Evolutionary conservation across 92 coral and sea anemone genomes (phyloP), one percentile per base, ranked within the genome.

Genomic region (Actinostola sp.): DNA sequence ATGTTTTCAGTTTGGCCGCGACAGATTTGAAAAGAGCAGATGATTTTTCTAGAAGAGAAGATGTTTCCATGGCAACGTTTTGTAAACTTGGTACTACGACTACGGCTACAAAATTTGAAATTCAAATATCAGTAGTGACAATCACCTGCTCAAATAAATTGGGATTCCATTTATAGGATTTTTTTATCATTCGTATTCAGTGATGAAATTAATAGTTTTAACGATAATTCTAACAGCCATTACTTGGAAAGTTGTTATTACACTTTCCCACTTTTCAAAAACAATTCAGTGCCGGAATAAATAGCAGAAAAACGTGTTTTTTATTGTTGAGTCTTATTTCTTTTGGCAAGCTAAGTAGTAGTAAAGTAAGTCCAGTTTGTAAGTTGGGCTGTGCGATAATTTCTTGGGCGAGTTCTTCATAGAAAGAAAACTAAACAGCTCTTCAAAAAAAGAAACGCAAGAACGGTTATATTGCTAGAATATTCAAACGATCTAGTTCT

Each of bases 111-210:
- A 57, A 27, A 57, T 57, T 57, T 57, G 63, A 28, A 57, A 57
- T 3, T 57, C 63, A 27, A 57, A 57, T 57, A 19, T 53, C 29
- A 21, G 25, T 39, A 7, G 53, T 46, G 23, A 13, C 4, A 30
- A 12, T 57, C 63, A 57, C 63, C 63, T 57, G 63, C 63, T 9
- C 63, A 57, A 52, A 52, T 24, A 30, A 6, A 14, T 20, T 12
- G 11, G 39, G 19, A 57, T 27, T 27, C 3, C 63, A 2, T 13
- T 46, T 16, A 13, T n/a, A 2, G 19, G 6, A 11, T 36, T 36
- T 36, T 36, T 11, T 36, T 19, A 25, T 17, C 21, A 13, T 17
- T 48, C 19, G 13, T 23, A 14, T 25, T 53, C 20, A 24, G 1
- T 3, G 20, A 21, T 17, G 54, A 48, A 4, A 48, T 48, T 48